Conservation (phyloP, 1,140 invertebrate genomes). For the Drosophila insularis region DNA sequence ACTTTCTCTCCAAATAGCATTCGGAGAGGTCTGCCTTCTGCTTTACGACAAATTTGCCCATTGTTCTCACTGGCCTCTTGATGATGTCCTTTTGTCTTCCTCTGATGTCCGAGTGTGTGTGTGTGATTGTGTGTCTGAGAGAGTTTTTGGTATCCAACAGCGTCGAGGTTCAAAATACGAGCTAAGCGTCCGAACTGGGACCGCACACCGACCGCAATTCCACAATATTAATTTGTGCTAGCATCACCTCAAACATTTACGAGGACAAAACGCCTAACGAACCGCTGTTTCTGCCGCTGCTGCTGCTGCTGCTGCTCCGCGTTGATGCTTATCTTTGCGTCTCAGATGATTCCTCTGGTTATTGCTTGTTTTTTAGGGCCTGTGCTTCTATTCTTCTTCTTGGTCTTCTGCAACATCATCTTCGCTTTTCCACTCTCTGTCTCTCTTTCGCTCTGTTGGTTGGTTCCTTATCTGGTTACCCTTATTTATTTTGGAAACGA, state of each 20-base stretch:
- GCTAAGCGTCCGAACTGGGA: slow-evolving; percentile 23
- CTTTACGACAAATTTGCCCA: slow-evolving; percentile 77
- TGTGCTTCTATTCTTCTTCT: neutral
- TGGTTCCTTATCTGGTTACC: slow-evolving; percentile 67
- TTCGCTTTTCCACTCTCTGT: neutral
- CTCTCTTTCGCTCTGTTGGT: neutral
- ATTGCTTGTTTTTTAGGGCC: slow-evolving; percentile 13
- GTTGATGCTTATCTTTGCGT: slow-evolving; percentile 17
- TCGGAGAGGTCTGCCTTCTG: slow-evolving; percentile 33
- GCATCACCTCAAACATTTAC: slow-evolving; percentile 67
- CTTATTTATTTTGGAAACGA: slow-evolving; percentile 73
- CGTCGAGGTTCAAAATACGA: slow-evolving; percentile 4
- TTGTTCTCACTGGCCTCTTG: slow-evolving; percentile 57
- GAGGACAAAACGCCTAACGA: slow-evolving; percentile 67
- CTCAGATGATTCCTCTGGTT: slow-evolving; percentile 16
- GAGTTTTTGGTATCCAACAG: slow-evolving; percentile 57
- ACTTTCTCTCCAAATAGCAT: slow-evolving; percentile 55
- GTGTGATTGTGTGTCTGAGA: slow-evolving; percentile 13
- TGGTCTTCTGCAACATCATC: neutral
- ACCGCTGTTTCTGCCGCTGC: slow-evolving; percentile 43
- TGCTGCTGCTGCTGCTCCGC: slow-evolving; percentile 37
- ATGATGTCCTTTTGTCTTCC: slow-evolving; percentile 77
- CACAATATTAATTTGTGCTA: slow-evolving; percentile 79
- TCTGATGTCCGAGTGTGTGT: slow-evolving; percentile 12
- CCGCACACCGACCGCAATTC: slow-evolving; percentile 67